phyloP scores from a whole-genome alignment of 2,797 vertebrate genomes.

The Microctenopoma steveboyesi region DNA sequence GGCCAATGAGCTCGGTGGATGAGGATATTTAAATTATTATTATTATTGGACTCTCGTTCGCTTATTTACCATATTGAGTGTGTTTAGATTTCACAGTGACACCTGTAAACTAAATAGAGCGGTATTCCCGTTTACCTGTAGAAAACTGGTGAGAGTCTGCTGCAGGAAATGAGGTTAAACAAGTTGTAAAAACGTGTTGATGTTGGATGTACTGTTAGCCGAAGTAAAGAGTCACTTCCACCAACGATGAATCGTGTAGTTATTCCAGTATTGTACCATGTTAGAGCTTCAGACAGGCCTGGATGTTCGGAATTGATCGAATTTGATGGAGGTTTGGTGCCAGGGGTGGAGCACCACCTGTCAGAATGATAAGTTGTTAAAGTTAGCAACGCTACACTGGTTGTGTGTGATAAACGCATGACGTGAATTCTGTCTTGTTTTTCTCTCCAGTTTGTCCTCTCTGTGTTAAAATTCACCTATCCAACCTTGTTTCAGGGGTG shows the following conservation, averaged over 20 bases:
- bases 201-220: background rate
- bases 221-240: background rate
- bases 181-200: background rate
- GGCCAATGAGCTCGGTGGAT: background rate
- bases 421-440: background rate
- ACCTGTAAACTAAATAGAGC: background rate
- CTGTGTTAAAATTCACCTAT: slow-evolving; percentile 95
- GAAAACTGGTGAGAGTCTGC: background rate
- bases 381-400: background rate
- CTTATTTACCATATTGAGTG: background rate
- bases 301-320: background rate
- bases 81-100: too few species aligned
- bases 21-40: background rate
- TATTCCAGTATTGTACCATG: background rate
- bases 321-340: background rate
- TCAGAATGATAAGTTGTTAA: background rate
- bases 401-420: background rate
- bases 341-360: background rate
- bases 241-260: too few species aligned
- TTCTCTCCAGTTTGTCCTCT: slow-evolving; percentile 93
- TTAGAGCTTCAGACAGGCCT: rapidly evolving
- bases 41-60: too few species aligned
- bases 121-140: background rate
- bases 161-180: background rate
- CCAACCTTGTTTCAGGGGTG: slow-evolving; percentile 98